phyloP scores from a whole-genome alignment of 2,797 vertebrate species.

The Phalloptychus januarius region DNA sequence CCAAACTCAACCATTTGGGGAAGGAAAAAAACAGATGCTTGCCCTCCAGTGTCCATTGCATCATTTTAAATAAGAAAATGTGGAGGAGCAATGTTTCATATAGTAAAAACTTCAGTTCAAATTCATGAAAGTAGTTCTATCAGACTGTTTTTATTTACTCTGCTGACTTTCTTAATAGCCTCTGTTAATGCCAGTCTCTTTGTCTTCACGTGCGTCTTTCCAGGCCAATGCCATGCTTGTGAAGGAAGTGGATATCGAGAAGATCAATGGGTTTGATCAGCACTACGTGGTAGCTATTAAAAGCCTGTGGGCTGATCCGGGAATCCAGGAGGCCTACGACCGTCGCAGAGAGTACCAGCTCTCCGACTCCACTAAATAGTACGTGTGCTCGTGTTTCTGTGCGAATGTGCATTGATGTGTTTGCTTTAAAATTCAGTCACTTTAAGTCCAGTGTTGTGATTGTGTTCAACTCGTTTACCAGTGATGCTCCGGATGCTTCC shows the following conservation, averaged over 20 bases:
- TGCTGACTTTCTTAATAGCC: background rate
- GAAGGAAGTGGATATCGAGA: slow-evolving; percentile 98
- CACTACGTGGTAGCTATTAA: slow-evolving; percentile 93
- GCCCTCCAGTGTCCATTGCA: background rate
- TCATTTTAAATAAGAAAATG: background rate
- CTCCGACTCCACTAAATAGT: slow-evolving; percentile 99
- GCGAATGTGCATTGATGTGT: background rate
- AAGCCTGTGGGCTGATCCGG: slow-evolving; percentile 93
- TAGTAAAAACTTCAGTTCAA: background rate
- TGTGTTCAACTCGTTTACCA: background rate
- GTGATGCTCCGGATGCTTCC: background rate
- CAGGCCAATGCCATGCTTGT: slow-evolving; percentile 93
- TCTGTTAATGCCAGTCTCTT: slow-evolving; percentile 8
- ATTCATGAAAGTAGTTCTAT: background rate
- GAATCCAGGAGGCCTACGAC: slow-evolving; percentile 98
- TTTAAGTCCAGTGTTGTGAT: background rate
- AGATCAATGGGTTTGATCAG: slow-evolving; percentile 91
- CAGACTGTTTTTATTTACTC: background rate
- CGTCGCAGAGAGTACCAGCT: slow-evolving; percentile 97
- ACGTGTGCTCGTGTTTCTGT: slow-evolving; percentile 68
- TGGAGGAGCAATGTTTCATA: background rate
- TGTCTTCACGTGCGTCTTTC: background rate
- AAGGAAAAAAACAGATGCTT: background rate
- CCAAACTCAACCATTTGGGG: too few species aligned
- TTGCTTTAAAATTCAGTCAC: background rate